phyloP scores from a whole-genome alignment of 2,888 invertebrate genomes.

The Drosophila anceps region DNA sequence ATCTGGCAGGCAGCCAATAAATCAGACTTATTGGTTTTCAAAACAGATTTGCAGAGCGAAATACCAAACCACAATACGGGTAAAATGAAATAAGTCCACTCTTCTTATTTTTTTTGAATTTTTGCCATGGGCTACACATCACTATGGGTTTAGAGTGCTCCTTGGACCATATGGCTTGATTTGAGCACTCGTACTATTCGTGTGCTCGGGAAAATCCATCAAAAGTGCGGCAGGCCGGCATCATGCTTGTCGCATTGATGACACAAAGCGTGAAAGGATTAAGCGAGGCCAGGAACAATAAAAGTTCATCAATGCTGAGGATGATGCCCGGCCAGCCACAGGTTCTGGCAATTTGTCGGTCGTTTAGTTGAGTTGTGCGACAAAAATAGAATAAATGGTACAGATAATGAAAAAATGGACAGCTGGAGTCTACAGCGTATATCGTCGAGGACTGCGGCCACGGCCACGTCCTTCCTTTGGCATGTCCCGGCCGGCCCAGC shows the following conservation, averaged over 20 bases:
- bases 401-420: slow-evolving; percentile 77
- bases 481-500: neutral
- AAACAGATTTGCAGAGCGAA: slow-evolving; percentile 73
- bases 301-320: slow-evolving; percentile 71
- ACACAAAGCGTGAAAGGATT: slow-evolving; percentile 79
- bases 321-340: slow-evolving; percentile 26
- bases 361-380: slow-evolving; percentile 80
- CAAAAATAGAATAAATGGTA: slow-evolving; percentile 79
- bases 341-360: slow-evolving; percentile 78
- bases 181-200: slow-evolving; percentile 50
- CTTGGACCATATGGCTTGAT: slow-evolving; percentile 70
- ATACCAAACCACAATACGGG: slow-evolving; percentile 65
- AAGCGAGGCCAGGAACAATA: slow-evolving; percentile 71
- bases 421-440: slow-evolving; percentile 63
- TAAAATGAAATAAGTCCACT: slow-evolving; percentile 59
- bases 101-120: slow-evolving; percentile 5
- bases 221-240: slow-evolving; percentile 54
- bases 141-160: slow-evolving; percentile 47
- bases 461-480: slow-evolving; percentile 17
- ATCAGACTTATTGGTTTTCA: slow-evolving; percentile 82
- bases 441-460: slow-evolving; percentile 52
- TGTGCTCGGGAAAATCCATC: slow-evolving; percentile 71
- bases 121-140: slow-evolving; percentile 41
- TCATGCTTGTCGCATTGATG: slow-evolving; percentile 53
- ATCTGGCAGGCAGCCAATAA: slow-evolving; percentile 69